Evolutionary conservation across 2,797 vertebrate genomes (phyloP).

Genomic region (Scarus forsteni): DNA sequence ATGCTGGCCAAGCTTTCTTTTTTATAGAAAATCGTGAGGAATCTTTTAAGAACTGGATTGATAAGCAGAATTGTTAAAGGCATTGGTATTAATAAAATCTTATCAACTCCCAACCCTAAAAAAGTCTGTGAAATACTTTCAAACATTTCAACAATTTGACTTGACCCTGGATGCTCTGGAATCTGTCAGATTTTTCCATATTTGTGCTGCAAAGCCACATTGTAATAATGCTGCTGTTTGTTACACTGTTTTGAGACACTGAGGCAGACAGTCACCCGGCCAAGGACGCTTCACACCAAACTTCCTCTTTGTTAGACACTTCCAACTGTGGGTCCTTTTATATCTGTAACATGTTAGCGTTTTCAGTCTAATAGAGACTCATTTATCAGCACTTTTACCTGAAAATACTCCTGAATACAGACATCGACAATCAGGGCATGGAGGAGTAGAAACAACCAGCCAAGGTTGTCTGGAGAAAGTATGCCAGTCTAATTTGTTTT

Average conservation of each 20-base stretch:
- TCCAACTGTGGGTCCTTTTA: background rate
- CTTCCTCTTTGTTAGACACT: background rate
- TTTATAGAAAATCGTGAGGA: too few species aligned
- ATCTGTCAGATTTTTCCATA: background rate
- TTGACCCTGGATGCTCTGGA: background rate
- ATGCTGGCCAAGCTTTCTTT: too few species aligned
- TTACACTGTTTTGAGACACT: background rate
- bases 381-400: background rate
- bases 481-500: conserved; percentile 12
- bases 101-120: too few species aligned
- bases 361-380: background rate
- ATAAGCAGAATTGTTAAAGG: too few species aligned
- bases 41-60: too few species aligned
- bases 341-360: background rate
- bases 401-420: conserved; percentile 2
- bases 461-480: conserved; percentile 47
- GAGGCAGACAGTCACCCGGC: background rate
- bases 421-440: background rate
- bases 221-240: background rate
- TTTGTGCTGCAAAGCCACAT: background rate
- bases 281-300: background rate
- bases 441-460: background rate
- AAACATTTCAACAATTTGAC: too few species aligned
- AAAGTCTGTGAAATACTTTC: too few species aligned
- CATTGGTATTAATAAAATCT: too few species aligned